Conservation (phyloP, 37 sponge, comb jelly and placozoan genomes). For the Spongia lamella region DNA sequence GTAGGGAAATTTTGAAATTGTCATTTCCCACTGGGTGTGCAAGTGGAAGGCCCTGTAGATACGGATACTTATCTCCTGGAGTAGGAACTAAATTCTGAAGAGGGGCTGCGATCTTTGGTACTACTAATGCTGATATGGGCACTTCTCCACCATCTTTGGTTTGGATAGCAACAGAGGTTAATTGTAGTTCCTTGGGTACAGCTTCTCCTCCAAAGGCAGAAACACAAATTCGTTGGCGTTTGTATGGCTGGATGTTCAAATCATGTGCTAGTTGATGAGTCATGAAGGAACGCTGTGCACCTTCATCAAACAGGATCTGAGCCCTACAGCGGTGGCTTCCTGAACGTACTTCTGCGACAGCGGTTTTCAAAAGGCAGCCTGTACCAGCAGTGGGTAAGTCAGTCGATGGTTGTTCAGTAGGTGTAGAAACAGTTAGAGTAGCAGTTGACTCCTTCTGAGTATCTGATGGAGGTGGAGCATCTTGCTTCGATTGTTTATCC, state of each 20-base stretch:
- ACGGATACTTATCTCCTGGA: constrained; percentile 18
- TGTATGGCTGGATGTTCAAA: constrained; percentile 7
- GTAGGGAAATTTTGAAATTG: constrained; percentile 6
- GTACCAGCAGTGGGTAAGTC: too few species aligned
- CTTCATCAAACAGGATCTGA: constrained; percentile 23
- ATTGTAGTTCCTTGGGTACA: constrained; percentile 16
- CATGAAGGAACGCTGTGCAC: constrained; percentile 40
- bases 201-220: constrained; percentile 28
- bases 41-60: constrained; percentile 8
- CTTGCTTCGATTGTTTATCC: too few species aligned
- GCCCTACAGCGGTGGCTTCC: too few species aligned
- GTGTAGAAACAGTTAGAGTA: too few species aligned
- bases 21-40: constrained; percentile 7
- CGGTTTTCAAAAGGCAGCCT: too few species aligned
- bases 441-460: too few species aligned
- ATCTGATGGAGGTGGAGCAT: too few species aligned
- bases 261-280: constrained; percentile 13
- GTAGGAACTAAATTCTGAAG: background rate
- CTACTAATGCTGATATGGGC: constrained; percentile 7
- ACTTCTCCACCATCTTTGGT: background rate
- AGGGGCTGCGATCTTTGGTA: constrained; percentile 18
- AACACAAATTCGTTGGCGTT: constrained; percentile 11
- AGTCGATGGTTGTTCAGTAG: too few species aligned
- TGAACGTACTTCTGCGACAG: too few species aligned
- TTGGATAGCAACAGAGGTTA: background rate